Evolutionary conservation across 2,113 vertebrate species (phyloP), one percentile per base, ranked within the genome.

Genomic region (Noturus placidus): DNA sequence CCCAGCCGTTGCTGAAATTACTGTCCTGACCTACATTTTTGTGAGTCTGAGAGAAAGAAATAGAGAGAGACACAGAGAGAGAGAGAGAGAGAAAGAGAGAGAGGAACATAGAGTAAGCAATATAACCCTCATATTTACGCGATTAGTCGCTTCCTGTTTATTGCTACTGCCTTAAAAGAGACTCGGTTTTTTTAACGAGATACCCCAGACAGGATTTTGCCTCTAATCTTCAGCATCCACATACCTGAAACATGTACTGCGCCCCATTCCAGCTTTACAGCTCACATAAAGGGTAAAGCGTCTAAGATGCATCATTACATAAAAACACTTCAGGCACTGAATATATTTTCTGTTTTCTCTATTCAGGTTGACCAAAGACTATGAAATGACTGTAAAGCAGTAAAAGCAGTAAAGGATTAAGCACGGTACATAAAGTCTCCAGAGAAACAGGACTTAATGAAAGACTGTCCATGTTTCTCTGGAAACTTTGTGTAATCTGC

Each of bases 21-120:
- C 89, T 84, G 63, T 90, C 89, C 89, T 95, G 93, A 93, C 94
- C 92, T 94, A 94, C 90, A 95, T 96, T 92, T 92, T 85, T 79
- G 38, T 57, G 42, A 87, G 79, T 87, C 77, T 81, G 67, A 84
- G 65, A 84, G 63, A 87, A 30, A n/a, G 9, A 80, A 50, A 90
- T 22, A 15, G 5, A 56, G 17, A 84, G 4, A 54, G 67, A 79
- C 46, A 83, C 61, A 82, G 14, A 67, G 69, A 33, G 11, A 79
- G 57, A 90, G 10, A 19, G 14, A 50, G 63, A 74, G 83, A 54
- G 3, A 61, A 57, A 59, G 83, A 76, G 52, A 69, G 76, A 72
- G 35, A 78, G 59, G 25, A 77, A 54, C 61, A 42, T 88, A 92
- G 89, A 87, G 82, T 87, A 86, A 91, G 91, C 87, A 92, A 89